Base-by-base conservation (phyloP, 2,888 invertebrate species). In the Apodemia duryi region DNA sequence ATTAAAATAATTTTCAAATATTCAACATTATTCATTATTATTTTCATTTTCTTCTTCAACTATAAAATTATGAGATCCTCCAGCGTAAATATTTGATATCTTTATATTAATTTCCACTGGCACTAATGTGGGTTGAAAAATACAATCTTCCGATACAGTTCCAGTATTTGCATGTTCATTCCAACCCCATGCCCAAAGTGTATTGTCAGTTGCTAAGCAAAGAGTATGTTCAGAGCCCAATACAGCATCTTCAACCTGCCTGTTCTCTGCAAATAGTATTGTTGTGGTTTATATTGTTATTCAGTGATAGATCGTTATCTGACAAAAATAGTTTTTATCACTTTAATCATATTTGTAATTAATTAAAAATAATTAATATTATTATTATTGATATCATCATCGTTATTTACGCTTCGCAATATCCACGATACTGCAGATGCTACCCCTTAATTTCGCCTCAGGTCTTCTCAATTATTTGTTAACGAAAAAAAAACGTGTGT, bases 151-250 rank as follows among this genome's bases (percentile, higher is more conserved):
- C n/a, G 73, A 69, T n/a, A 73, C 73, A 41, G 94, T 95, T 65
- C 97, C 97, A 75, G 97, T 97, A 80, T 95, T 97, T 52, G 96
- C 96, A 86, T 97, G 97, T 77, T 97, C 97, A 84, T 97, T 97
- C 97, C 97, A 97, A 1, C 97, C 97, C 97, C 97, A 97, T 29
- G 95, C 94, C 77, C 94, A 95, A 6, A 97, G 80, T 63, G 93
- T 91, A 46, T 95, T 94, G 66, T 94, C 93, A 69, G 91, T 93
- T 73, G 93, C 93, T 70, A 96, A 83, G 69, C 95, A 94, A 71
- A 97, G 80, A 61, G 95, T 96, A 77, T 97, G 97, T 76, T 97
- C 97, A 0, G 97, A 96, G 2, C 97, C 97, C 72, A 95, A 84
- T 70, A 94, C 93, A 67, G 96, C 79, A 78, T 94, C 93, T 71